Percentiles rank a stretch among this genome's conserved stretches.
Evolutionary conservation across 2,113 vertebrate species (phyloP).

Genomic region (Bothrops jararaca): DNA sequence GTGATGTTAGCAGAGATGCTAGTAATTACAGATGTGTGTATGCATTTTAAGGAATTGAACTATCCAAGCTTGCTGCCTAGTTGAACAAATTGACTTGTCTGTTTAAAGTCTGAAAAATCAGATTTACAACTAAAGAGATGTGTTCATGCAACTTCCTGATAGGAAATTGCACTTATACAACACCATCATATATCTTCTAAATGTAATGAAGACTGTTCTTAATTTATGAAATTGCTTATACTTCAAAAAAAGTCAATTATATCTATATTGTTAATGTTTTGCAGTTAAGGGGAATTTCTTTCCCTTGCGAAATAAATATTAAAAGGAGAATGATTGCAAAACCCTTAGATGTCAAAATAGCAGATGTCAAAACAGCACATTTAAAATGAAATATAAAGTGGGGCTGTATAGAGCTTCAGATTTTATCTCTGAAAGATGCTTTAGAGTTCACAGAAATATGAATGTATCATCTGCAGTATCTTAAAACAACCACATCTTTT

Average conservation of each 20-base stretch:
- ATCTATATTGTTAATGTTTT: conserved; percentile 21
- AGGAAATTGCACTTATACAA: conserved; percentile 20
- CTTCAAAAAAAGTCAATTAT: conserved; percentile 39
- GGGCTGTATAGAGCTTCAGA: not conserved
- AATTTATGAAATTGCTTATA: conserved; percentile 49
- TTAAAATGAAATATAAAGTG: conserved; percentile 5
- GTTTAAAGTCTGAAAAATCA: conserved; percentile 32
- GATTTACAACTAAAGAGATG: conserved; percentile 38
- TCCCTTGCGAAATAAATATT: conserved; percentile 44
- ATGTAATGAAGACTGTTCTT: conserved; percentile 31
- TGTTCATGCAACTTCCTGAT: not conserved
- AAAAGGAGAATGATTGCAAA: not conserved
- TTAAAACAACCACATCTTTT: not conserved
- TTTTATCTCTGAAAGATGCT: not conserved
- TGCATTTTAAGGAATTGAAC: not conserved
- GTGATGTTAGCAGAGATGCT: not conserved
- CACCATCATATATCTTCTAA: conserved; percentile 42
- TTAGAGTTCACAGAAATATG: not conserved
- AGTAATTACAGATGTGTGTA: not conserved
- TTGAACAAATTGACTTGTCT: conserved; percentile 23
- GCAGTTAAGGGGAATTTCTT: not conserved
- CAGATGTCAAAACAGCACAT: not conserved
- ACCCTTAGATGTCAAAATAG: conserved; percentile 4
- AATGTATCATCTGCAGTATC: not conserved
- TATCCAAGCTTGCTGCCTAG: not conserved